Percentiles rank a stretch among this genome's conserved stretches.
Conservation (phyloP, 2,113 vertebrate genomes). For the Halcyon malimbica region DNA sequence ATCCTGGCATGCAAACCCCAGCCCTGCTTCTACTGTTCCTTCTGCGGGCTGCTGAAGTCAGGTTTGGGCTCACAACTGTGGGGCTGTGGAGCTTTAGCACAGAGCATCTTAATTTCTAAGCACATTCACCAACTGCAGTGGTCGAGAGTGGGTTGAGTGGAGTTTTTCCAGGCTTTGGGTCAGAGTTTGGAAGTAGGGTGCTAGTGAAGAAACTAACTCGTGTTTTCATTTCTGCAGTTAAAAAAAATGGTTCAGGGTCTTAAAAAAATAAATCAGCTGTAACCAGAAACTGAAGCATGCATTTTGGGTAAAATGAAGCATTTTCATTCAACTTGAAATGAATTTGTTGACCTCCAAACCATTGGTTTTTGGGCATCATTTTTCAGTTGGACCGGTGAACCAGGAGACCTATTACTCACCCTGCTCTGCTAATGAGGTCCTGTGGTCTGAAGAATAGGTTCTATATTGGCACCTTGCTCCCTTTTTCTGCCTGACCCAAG, state of each 20-base stretch:
- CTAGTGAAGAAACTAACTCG: neutral
- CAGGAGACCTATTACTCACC: neutral
- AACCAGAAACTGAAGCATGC: neutral
- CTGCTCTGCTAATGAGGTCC: neutral
- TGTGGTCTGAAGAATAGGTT: neutral
- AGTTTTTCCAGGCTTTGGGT: neutral
- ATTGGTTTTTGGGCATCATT: neutral
- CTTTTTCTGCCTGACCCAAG: neutral
- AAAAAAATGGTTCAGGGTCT: neutral
- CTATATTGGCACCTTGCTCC: neutral
- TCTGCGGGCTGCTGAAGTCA: neutral
- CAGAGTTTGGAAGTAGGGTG: neutral
- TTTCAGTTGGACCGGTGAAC: neutral
- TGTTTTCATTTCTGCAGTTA: neutral
- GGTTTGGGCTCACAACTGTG: fast-evolving
- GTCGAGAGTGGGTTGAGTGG: neutral
- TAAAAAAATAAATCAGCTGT: neutral
- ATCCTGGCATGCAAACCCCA: neutral
- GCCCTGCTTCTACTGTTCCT: neutral
- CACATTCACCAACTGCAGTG: fast-evolving
- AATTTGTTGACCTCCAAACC: neutral
- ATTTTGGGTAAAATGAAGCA: neutral
- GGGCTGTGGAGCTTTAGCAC: neutral
- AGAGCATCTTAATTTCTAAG: neutral
- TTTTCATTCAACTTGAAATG: neutral